Conservation (phyloP, 2,113 vertebrate species). For the Pedetes capensis region DNA sequence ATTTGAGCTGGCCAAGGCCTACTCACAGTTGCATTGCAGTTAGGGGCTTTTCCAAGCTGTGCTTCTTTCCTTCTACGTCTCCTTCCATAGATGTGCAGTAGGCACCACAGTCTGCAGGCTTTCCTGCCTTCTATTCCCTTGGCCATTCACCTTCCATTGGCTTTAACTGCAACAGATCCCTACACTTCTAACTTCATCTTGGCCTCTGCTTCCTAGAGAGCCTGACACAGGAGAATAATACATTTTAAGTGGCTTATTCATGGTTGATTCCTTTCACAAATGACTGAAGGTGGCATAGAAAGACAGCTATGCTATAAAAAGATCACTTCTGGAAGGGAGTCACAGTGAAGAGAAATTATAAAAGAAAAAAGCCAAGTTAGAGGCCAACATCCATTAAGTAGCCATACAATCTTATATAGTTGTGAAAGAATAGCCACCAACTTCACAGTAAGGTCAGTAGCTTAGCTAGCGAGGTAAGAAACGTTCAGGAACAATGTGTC, state of each 20-base stretch:
- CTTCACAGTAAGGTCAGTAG: not conserved
- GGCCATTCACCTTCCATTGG: not conserved
- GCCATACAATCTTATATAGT: not conserved
- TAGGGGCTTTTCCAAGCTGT: not conserved
- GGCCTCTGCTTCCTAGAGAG: not conserved
- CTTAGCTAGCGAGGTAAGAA: not conserved
- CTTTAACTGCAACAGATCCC: not conserved
- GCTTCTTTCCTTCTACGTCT: not conserved
- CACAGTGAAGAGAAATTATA: not conserved
- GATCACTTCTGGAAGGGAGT: not conserved
- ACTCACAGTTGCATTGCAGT: not conserved
- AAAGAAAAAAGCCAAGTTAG: not conserved
- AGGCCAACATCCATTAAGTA: not conserved
- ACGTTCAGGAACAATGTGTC: not conserved
- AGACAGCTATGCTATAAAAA: not conserved
- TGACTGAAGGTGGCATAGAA: not conserved
- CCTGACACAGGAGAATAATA: not conserved
- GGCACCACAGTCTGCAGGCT: not conserved
- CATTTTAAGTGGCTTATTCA: not conserved
- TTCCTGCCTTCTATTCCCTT: not conserved
- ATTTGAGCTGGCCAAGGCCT: not conserved
- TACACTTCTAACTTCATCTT: not conserved
- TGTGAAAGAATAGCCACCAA: not conserved
- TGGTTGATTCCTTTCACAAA: not conserved
- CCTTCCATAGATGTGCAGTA: not conserved